Base-by-base conservation (phyloP, 2,113 vertebrate genomes). In the Proterorhinus semilunaris region DNA sequence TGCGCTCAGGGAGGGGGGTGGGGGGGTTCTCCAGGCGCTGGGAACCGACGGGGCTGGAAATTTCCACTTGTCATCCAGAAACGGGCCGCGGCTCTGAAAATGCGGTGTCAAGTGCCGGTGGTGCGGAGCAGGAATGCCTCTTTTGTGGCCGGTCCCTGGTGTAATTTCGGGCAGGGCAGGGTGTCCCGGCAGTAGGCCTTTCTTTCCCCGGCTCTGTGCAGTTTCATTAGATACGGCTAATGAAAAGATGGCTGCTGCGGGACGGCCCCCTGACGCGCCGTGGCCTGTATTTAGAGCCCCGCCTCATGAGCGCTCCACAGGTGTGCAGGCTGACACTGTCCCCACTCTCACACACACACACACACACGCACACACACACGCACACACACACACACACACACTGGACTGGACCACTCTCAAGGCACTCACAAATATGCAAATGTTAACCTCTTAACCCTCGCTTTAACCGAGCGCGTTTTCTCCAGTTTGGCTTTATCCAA, bases 201-300 rank as follows among this genome's bases (percentile, higher is more conserved):
- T 92, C 90, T 91, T 89, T 79, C 85, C 65, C 72, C 1, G 71
- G 82, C 81, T 77, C 81, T 82, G 83, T 88, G 88, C 88, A 87
- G 89, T 93, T 92, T 93, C 90, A 93, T 93, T 93, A 92, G 91
- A 89, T 84, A 88, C 86, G 88, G 83, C 86, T 93, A 91, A 93
- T 93, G 90, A 92, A 93, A 92, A 92, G 88, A 91, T 90, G 89
- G 79, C 84, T 87, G 78, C 86, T 87, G 85, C 50, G 86, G 71
- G 83, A 72, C 82, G 49, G 69, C 83, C 83, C 83, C 87, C 86
- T 42, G 65, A 82, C 61, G 85, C 80, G 84, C 76, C 72, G 67
- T 84, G 88, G 86, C 82, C 90, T 93, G 88, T 86, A 86, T 72
- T 90, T 89, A 90, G 76, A 84, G 83, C 74, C 77, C 82, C 43